These are phyloP conservation scores for Drosophila carrolli DNA, from an alignment of 1,140 invertebrate genomes.

Conservation along the genomic window DNA sequence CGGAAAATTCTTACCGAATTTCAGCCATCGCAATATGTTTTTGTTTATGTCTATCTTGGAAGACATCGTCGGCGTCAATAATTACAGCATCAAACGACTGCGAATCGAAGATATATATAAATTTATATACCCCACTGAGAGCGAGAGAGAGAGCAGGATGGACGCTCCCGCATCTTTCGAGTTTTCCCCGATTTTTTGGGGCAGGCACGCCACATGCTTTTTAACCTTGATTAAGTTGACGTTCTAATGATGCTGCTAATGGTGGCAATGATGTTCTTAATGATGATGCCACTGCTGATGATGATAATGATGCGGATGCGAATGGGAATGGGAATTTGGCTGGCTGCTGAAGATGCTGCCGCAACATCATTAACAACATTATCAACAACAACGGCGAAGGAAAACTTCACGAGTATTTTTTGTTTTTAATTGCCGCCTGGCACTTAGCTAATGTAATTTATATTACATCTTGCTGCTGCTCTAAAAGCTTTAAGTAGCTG, in stretches of 20 bases:
- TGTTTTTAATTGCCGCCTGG: constrained; percentile 81
- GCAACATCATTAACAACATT: constrained; percentile 75
- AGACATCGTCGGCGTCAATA: constrained; percentile 34
- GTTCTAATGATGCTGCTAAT: constrained; percentile 79
- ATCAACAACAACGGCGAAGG: constrained; percentile 19
- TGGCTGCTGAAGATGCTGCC: constrained; percentile 38
- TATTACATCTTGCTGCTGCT: constrained; percentile 76
- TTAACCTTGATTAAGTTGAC: constrained; percentile 81
- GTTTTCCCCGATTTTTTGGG: constrained; percentile 28
- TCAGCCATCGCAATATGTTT: constrained; percentile 27
- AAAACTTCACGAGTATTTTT: constrained; percentile 46
- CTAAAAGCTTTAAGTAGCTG: constrained; percentile 83
- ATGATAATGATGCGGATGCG: constrained; percentile 3
- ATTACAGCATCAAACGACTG: constrained; percentile 52
- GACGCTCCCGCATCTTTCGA: constrained; percentile 20
- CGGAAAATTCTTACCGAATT: constrained; percentile 23
- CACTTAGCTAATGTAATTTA: constrained; percentile 84
- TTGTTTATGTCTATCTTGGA: constrained; percentile 33
- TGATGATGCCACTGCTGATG: constrained; percentile 42
- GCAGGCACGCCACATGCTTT: constrained; percentile 63
- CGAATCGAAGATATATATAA: constrained; percentile 25
- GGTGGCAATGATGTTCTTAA: constrained; percentile 47
- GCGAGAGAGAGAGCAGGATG: not conserved
- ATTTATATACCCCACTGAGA: constrained; percentile 7
- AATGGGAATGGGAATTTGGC: constrained; percentile 11